Evolutionary conservation across 2,888 invertebrate species (phyloP), one percentile per base, ranked within the genome.

Genomic region (Scaptomyza reducta): DNA sequence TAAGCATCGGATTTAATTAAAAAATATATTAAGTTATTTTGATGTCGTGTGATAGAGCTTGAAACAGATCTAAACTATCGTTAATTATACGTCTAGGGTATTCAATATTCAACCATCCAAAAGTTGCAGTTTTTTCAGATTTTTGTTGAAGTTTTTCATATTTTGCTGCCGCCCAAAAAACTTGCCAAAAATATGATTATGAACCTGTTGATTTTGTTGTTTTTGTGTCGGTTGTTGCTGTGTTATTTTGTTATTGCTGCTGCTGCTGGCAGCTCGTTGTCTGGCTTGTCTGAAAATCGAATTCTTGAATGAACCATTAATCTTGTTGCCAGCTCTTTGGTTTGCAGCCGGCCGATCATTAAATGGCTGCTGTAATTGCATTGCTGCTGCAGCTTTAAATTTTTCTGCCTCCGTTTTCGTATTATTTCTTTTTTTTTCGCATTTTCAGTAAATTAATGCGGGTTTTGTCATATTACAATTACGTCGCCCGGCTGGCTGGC

Each of bases 251-350:
- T 55, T 74, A 61, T 50, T 70, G 65, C 11, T 59, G 50, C 11
- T 54, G 53, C 35, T 40, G 55, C 53, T 67, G 62, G 61, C 68
- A 59, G 64, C 60, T 60, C 49, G 63, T 64, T 71, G 71, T 60
- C 64, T 66, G 59, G 46, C 57, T 66, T 54, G 74, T 64, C 73
- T 75, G 71, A 88, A 85, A 87, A 85, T 87, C 87, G 79, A 85
- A 85, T 85, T 88, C 87, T 88, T 85, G 87, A 85, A 88, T 88
- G 86, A 82, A 82, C 86, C 89, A 85, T 85, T 87, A 85, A 88
- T 85, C 85, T 85, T 88, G 79, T 74, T 81, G 80, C 80, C 87
- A 78, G 84, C 84, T 66, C 64, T 56, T 56, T 25, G 44, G 68
- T 60, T 40, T 54, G 50, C 72, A 53, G 69, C 45, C 73, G 67